Base-by-base conservation (phyloP, 2,888 invertebrate genomes). In the Elegia similella region DNA sequence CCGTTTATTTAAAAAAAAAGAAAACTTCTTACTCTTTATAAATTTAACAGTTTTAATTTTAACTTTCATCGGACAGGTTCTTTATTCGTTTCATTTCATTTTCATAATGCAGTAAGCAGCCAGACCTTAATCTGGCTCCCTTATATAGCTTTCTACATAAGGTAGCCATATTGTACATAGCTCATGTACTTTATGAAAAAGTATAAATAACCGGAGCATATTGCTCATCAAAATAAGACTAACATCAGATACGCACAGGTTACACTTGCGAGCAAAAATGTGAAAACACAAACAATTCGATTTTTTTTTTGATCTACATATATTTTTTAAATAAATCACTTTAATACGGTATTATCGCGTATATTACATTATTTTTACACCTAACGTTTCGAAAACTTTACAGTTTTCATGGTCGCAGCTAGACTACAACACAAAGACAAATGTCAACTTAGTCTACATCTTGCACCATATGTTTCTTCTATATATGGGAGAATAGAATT, bases 181-280 rank as follows among this genome's bases (percentile, higher is more conserved):
- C 38, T 38, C 48, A 56, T 56, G 38, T 42, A 48, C 17, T 30
- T 5, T 34, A 56, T 58, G 55, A 32, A 59, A 56, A 52, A 56
- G 44, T 43, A 54, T 53, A 46, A 59, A 47, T 59, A 59, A 54
- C 48, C 50, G 54, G 53, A 59, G 50, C 42, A 56, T 54, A 59
- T 56, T 56, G 59, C 59, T 48, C 56, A 59, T 56, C 59, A 59
- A 59, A 59, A 59, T 59, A 59, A 59, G 59, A 59, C 59, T 48
- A 59, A 56, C 50, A 59, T 48, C 50, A 54, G 48, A 56, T 56
- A 56, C 48, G 56, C 52, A 56, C 29, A 12, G 42, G 17, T 3
- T 56, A 56, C 56, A 56, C 56, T 56, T 56, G 56, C n/a, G 10
- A 13, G 47, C 56, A 48, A 29, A 47, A 42, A 12, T 55, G 7